These are phyloP conservation scores for Tetragonisca angustula DNA, from an alignment of 2,888 invertebrate species.

Conservation along the genomic window DNA sequence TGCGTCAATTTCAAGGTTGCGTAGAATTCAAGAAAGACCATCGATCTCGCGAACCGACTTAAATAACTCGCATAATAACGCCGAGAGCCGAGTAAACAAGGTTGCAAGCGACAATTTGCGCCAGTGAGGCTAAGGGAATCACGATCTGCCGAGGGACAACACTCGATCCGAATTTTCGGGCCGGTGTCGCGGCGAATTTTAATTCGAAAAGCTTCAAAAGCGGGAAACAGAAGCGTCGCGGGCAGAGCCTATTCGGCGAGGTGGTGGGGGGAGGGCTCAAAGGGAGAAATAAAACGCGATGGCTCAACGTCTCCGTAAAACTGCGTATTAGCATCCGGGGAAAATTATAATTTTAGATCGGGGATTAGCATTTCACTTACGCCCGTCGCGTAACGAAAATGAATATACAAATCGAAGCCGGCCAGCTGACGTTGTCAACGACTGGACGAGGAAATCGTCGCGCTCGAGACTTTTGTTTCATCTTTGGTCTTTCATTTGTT, in stretches of 20 bases:
- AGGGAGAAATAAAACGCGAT: constrained; percentile 33
- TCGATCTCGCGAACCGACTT: neutral
- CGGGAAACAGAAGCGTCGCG: neutral
- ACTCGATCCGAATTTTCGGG: constrained; percentile 16
- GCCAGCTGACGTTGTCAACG: neutral
- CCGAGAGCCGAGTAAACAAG: constrained; percentile 28
- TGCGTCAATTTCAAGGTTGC: too few relatives aligned
- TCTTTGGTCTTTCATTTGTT: too few relatives aligned
- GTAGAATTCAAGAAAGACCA: too few relatives aligned
- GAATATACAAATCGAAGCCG: constrained; percentile 41
- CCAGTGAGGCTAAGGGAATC: constrained; percentile 1
- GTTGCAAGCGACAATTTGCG: constrained; percentile 19
- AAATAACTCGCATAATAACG: constrained; percentile 23
- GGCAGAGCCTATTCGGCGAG: neutral
- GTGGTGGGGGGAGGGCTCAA: neutral
- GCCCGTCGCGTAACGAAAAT: constrained; percentile 29
- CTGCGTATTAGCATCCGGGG: constrained; percentile 41
- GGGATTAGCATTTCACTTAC: constrained; percentile 55
- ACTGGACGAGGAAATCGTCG: neutral
- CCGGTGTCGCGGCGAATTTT: constrained; percentile 28
- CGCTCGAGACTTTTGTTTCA: too few relatives aligned
- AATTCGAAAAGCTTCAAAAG: constrained; percentile 19
- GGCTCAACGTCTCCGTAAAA: constrained; percentile 13
- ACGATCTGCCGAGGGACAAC: neutral
- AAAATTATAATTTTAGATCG: constrained; percentile 56